Percentiles rank a stretch among this genome's conserved stretches.
Evolutionary conservation across 2,797 vertebrate genomes (phyloP).

Genomic region (Enoplosus armatus): DNA sequence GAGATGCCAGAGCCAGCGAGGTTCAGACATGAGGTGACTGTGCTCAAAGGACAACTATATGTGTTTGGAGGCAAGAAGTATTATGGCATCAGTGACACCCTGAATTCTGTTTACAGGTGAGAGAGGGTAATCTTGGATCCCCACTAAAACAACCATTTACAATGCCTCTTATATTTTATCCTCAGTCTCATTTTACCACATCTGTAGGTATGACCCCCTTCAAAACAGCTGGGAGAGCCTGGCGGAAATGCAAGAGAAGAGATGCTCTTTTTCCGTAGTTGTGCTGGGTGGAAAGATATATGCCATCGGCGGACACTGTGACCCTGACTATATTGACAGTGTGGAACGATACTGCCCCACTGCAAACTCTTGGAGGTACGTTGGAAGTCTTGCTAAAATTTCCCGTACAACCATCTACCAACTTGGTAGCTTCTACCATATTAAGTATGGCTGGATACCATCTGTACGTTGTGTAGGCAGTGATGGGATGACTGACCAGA

Average conservation of each 20-base stretch:
- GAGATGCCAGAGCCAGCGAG: slow-evolving; percentile 86
- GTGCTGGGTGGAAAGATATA: slow-evolving; percentile 72
- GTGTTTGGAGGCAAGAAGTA: slow-evolving; percentile 92
- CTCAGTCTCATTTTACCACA: slow-evolving; percentile 1
- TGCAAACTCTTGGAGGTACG: slow-evolving; percentile 83
- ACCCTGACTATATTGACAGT: slow-evolving; percentile 70
- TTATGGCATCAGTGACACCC: slow-evolving; percentile 85
- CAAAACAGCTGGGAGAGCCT: slow-evolving; percentile 79
- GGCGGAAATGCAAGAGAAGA: slow-evolving; percentile 78
- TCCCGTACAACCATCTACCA: not conserved
- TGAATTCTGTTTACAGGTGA: slow-evolving; percentile 91
- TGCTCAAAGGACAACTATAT: slow-evolving; percentile 86
- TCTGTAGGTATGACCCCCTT: slow-evolving; percentile 79
- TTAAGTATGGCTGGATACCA: too few species aligned
- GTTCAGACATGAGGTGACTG: slow-evolving; percentile 85
- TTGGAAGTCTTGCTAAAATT: not conserved
- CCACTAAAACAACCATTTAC: not conserved
- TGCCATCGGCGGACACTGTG: slow-evolving; percentile 81
- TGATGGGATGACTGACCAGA: not conserved
- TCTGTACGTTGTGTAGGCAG: not conserved
- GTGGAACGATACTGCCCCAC: slow-evolving; percentile 83
- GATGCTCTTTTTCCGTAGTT: slow-evolving; percentile 79
- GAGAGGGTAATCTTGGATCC: not conserved
- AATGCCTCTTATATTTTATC: not conserved
- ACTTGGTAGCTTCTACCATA: not conserved